Evolutionary conservation across 2,113 vertebrate species (phyloP).

Genomic region (Pleuronectes platessa): DNA sequence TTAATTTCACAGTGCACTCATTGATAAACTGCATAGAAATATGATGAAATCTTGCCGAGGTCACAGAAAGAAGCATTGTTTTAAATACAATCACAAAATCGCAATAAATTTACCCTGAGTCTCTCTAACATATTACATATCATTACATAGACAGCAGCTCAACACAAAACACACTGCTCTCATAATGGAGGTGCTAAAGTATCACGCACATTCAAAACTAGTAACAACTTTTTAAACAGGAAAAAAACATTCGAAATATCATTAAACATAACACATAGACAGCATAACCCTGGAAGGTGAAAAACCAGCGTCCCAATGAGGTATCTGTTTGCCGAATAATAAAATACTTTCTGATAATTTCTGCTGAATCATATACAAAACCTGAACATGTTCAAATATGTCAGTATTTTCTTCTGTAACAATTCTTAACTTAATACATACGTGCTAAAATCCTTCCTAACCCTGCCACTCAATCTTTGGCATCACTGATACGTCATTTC

Average conservation of each 20-base stretch:
- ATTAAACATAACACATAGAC: conserved; percentile 9
- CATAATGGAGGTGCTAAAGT: conserved; percentile 22
- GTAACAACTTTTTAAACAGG: not conserved
- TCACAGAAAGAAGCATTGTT: conserved; percentile 17
- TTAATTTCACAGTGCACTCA: not conserved
- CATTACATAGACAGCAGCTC: not conserved
- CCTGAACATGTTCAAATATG: too few relatives aligned
- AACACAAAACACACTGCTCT: conserved; percentile 20
- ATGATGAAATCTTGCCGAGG: conserved; percentile 5
- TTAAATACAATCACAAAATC: conserved; percentile 11
- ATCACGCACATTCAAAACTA: conserved; percentile 29
- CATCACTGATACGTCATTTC: conserved; percentile 14
- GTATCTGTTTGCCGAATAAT: conserved; percentile 14
- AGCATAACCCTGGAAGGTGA: conserved; percentile 6
- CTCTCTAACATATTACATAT: not conserved
- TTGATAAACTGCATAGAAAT: conserved; percentile 30
- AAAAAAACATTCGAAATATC: conserved; percentile 4
- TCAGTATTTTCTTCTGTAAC: too few relatives aligned
- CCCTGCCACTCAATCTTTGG: conserved; percentile 32
- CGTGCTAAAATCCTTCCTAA: not conserved
- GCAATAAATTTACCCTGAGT: not conserved
- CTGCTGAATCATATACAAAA: too few relatives aligned
- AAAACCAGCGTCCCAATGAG: conserved; percentile 18
- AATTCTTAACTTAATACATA: too few relatives aligned
- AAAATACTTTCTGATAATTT: not conserved